Percentiles rank a stretch among this genome's conserved stretches.
Evolutionary conservation across 2,113 vertebrate genomes (phyloP).

Genomic region (Microcebus tavaratra): DNA sequence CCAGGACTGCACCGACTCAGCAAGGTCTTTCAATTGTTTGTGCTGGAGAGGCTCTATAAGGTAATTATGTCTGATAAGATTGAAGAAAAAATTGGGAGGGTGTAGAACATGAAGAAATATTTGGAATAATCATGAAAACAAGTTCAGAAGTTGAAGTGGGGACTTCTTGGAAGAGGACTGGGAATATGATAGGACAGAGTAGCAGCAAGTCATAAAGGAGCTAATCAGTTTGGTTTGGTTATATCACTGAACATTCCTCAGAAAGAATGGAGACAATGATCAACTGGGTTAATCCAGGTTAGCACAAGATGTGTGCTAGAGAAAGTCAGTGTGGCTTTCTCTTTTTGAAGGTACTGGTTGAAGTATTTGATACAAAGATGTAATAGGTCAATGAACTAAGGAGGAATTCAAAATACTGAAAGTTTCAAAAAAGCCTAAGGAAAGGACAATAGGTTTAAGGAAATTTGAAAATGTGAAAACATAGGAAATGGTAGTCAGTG

Average conservation of each 20-base stretch:
- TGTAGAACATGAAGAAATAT: background rate
- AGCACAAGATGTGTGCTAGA: background rate
- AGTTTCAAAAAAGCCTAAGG: background rate
- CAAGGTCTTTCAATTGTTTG: too few species aligned
- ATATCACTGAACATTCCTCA: background rate
- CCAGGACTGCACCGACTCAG: too few species aligned
- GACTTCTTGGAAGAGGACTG: background rate
- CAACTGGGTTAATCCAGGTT: background rate
- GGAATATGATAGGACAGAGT: background rate
- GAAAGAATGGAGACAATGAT: background rate
- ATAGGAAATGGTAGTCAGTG: background rate
- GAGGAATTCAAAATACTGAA: background rate
- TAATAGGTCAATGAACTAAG: background rate
- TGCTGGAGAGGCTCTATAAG: too few species aligned
- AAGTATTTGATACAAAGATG: background rate
- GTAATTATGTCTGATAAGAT: background rate
- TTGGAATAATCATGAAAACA: background rate
- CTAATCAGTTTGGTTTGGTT: background rate
- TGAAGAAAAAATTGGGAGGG: background rate
- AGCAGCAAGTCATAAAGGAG: background rate
- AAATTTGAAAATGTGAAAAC: background rate
- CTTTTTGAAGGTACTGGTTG: background rate
- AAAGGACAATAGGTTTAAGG: background rate
- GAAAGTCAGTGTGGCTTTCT: background rate
- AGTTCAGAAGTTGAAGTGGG: background rate